A percentile compares a stretch with the other conserved stretches of the same genome.
Evolutionary conservation across 1,140 invertebrate species (phyloP).

Genomic region (silkworm (Bombyx mori)): DNA sequence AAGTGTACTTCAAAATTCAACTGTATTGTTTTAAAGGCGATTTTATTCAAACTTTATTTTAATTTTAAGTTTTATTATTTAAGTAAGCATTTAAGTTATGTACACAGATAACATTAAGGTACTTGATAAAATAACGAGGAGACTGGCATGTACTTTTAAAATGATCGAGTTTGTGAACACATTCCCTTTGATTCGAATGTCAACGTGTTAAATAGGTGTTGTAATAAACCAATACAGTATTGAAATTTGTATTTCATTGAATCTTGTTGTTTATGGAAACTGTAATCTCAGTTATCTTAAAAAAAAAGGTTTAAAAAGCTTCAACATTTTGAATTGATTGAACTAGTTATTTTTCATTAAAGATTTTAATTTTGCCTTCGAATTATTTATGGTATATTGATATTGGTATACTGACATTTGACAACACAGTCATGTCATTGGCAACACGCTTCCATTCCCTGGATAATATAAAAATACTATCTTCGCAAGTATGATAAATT

Average conservation of each 20-base stretch:
- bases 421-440: too few species aligned
- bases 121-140: conserved; percentile 61
- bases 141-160: conserved; percentile 65
- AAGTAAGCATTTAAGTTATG: conserved; percentile 64
- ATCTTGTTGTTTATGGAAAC: not conserved
- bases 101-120: conserved; percentile 38
- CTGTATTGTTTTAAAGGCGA: conserved; percentile 31
- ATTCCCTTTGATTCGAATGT: conserved; percentile 33
- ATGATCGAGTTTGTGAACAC: conserved; percentile 37
- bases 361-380: too few species aligned
- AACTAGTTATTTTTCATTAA: too few species aligned
- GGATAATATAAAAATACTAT: too few species aligned
- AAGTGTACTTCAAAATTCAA: not conserved
- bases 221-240: conserved; percentile 69
- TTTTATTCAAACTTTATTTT: conserved; percentile 40
- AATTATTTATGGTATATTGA: too few species aligned
- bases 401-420: too few species aligned
- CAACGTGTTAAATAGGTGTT: conserved; percentile 35
- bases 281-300: too few species aligned
- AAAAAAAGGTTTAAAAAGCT: too few species aligned
- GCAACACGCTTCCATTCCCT: too few species aligned
- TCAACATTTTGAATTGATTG: too few species aligned
- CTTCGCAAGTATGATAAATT: too few species aligned
- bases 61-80: conserved; percentile 10
- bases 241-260: conserved; percentile 53